Conservation (phyloP, 2,113 vertebrate species). For the Connochaetes taurinus region DNA sequence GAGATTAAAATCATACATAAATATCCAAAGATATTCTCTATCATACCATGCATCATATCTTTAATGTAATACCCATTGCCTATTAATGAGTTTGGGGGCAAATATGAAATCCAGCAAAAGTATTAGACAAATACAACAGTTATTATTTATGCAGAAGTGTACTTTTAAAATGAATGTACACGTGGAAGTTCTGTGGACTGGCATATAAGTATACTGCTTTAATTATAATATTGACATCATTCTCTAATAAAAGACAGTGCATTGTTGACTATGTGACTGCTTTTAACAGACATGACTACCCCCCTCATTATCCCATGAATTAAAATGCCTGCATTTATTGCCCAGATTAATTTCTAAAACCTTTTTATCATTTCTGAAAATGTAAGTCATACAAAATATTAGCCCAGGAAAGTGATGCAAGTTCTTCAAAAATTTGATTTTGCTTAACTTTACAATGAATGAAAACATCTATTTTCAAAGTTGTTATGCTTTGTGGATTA, state of each 20-base stretch:
- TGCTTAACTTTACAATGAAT: neutral
- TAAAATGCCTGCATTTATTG: constrained; percentile 68
- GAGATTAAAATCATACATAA: neutral
- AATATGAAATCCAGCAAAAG: constrained; percentile 32
- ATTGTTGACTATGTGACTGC: constrained; percentile 61
- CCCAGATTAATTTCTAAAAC: constrained; percentile 65
- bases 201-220: constrained; percentile 65
- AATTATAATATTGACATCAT: constrained; percentile 73
- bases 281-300: constrained; percentile 74
- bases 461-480: constrained; percentile 54
- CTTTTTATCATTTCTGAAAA: constrained; percentile 62
- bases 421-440: constrained; percentile 40
- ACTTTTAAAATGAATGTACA: constrained; percentile 55
- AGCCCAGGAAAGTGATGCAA: constrained; percentile 29
- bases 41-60: constrained; percentile 1
- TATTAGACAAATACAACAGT: constrained; percentile 32
- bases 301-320: constrained; percentile 67
- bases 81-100: constrained; percentile 10
- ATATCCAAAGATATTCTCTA: constrained; percentile 12
- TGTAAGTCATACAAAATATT: constrained; percentile 55
- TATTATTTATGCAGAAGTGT: constrained; percentile 33
- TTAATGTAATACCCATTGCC: constrained; percentile 23
- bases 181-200: constrained; percentile 37
- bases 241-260: constrained; percentile 69
- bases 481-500: neutral